Evolutionary conservation across 2,888 invertebrate species (phyloP), one percentile per base, ranked within the genome.

Genomic region (Pelosia muscerda): DNA sequence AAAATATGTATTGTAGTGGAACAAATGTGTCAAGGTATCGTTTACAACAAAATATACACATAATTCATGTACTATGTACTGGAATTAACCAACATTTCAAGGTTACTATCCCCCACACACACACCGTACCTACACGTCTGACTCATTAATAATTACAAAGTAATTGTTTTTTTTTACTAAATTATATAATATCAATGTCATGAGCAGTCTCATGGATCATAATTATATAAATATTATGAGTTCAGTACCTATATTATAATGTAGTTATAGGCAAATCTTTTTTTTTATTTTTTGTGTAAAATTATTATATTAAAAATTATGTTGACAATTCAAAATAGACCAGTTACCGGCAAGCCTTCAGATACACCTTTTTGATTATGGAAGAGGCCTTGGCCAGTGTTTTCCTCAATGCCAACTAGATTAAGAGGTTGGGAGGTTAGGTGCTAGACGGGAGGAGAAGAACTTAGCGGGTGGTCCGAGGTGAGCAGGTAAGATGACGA

Each of bases 1-100:
- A 42, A 42, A 64, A 42, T 34, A 63, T 42, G 31, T 63, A 31
- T 19, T n/a, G 8, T 49, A 49, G 49, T 49, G n/a, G 49, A 63
- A 54, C 15, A 54, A 49, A 63, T 23, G 38, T 59, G 15, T 23
- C 59, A 59, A 59, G 59, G 59, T 23, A 34, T 38, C 59, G 13
- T 59, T 34, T 15, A 38, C 59, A 8, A 59, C 34, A 9, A 23
- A 59, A 49, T 38, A 31, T 58, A 59, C 59, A 59, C 38, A 23
- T 19, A 59, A 59, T 59, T 49, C 49, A 49, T n/a, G 49, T 49
- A 28, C 28, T 6, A n/a, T n/a, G n/a, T n/a, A n/a, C n/a, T n/a
- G n/a, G 2, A n/a, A 15, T 34, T 59, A 15, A 25, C 15, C 34
- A 38, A 59, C 34, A 15, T 23, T 59, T 23, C 8, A 59, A 59